A percentile compares a stretch with the other conserved stretches of the same genome.
Conservation (phyloP, 2,797 vertebrate species). For the Basileuterus tristriatus region DNA sequence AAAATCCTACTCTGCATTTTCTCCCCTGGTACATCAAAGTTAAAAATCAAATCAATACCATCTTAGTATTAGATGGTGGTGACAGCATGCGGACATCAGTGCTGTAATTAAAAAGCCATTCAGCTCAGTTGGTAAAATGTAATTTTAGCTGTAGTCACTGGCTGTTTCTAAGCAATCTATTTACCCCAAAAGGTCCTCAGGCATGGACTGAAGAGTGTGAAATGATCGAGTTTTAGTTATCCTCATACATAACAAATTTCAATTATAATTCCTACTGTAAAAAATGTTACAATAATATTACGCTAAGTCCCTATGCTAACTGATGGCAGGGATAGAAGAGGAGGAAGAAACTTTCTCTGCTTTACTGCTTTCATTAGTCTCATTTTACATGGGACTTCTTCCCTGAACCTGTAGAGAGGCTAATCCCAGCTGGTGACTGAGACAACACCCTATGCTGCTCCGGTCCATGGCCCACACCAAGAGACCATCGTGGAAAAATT, state of each 20-base stretch:
- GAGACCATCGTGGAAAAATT: neutral
- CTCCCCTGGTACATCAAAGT: conserved; percentile 71
- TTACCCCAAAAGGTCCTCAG: conserved; percentile 80
- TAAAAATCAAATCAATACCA: conserved; percentile 80
- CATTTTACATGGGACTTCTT: neutral
- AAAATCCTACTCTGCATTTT: conserved; percentile 66
- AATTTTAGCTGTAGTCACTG: conserved; percentile 81
- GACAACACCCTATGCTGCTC: neutral
- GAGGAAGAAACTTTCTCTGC: conserved; percentile 42
- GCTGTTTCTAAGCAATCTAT: conserved; percentile 81
- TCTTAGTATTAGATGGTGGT: conserved; percentile 76
- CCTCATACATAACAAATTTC: conserved; percentile 80
- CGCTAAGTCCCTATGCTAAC: conserved; percentile 58
- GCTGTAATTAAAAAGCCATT: conserved; percentile 83
- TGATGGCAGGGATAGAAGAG: conserved; percentile 34
- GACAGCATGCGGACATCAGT: conserved; percentile 77
- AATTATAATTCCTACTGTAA: conserved; percentile 78
- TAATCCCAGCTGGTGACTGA: neutral
- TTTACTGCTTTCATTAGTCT: conserved; percentile 23
- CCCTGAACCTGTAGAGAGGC: neutral
- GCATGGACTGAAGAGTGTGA: conserved; percentile 76
- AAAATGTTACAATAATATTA: conserved; percentile 76
- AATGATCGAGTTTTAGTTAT: conserved; percentile 82
- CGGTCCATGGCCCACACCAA: neutral
- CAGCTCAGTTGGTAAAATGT: conserved; percentile 79